These are phyloP conservation scores for Malurus leucopterus DNA, from an alignment of 2,797 vertebrate genomes.

Conservation along the genomic window DNA sequence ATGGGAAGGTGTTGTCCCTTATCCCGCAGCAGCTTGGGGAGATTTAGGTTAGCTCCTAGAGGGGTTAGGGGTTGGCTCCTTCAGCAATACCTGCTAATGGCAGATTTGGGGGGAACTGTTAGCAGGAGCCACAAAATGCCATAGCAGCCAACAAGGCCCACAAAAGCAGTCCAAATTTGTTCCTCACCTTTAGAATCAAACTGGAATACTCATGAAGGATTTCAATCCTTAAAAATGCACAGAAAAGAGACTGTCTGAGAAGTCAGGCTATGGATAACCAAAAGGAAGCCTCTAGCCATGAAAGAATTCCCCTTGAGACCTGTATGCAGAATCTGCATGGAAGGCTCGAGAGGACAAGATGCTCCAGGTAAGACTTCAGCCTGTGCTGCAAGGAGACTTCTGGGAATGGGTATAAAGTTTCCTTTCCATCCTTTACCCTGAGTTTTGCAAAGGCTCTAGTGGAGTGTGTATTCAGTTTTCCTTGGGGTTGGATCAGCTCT, in stretches of 20 bases:
- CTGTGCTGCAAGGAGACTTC: neutral
- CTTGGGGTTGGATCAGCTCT: neutral
- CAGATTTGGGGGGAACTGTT: neutral
- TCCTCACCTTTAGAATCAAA: neutral
- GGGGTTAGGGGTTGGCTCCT: neutral
- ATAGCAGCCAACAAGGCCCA: neutral
- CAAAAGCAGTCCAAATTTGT: neutral
- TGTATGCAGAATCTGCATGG: neutral
- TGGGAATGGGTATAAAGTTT: neutral
- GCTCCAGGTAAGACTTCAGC: neutral
- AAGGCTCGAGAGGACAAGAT: neutral
- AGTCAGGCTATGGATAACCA: neutral
- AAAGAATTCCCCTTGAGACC: neutral
- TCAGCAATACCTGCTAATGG: neutral
- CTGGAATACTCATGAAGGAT: neutral
- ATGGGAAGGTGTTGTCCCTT: neutral
- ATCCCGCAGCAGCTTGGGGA: neutral
- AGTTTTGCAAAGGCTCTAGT: neutral
- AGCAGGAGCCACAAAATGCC: neutral
- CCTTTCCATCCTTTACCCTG: neutral
- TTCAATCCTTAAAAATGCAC: neutral
- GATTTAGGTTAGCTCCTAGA: neutral
- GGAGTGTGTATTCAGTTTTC: accelerated
- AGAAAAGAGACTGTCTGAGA: neutral
- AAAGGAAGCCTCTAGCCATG: neutral